Percentiles rank a stretch among this genome's conserved stretches.
These are phyloP conservation scores for Volucella bombylans DNA, from an alignment of 2,888 invertebrate species.

Conservation along the genomic window DNA sequence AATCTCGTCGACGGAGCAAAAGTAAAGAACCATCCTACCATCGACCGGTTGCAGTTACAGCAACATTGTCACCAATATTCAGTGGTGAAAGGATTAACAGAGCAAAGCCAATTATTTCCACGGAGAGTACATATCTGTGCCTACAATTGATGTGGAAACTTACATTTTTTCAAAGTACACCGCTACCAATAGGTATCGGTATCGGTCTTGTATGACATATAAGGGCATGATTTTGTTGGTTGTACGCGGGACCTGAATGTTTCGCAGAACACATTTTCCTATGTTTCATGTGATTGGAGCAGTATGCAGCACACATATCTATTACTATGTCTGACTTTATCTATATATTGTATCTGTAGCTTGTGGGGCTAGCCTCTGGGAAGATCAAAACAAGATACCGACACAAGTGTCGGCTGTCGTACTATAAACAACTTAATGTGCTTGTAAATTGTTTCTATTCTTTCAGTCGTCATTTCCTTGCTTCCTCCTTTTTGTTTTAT, in stretches of 20 bases:
- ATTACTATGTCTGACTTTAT: too few relatives aligned
- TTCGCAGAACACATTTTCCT: background rate
- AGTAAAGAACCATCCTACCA: conserved; percentile 37
- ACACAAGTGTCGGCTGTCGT: conserved; percentile 59
- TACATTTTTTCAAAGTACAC: too few relatives aligned
- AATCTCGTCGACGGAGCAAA: background rate
- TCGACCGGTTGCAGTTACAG: background rate
- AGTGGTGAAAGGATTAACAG: too few relatives aligned
- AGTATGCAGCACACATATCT: conserved; percentile 8
- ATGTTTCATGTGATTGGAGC: background rate
- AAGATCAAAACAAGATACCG: conserved; percentile 69
- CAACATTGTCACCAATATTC: background rate
- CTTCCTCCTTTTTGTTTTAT: background rate
- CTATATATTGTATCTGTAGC: conserved; percentile 1
- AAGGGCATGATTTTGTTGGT: conserved; percentile 13
- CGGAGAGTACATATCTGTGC: background rate
- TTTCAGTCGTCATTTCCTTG: background rate
- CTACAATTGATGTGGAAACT: background rate
- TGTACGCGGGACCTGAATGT: conserved; percentile 6
- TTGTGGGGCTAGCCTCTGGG: conserved; percentile 2
- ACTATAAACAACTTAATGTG: conserved; percentile 69
- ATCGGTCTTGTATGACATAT: conserved; percentile 2
- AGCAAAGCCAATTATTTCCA: conserved; percentile 36
- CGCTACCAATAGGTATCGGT: background rate
- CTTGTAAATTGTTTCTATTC: conserved; percentile 47